phyloP scores from a whole-genome alignment of 2,888 invertebrate genomes.

The Stegana nigrithorax region DNA sequence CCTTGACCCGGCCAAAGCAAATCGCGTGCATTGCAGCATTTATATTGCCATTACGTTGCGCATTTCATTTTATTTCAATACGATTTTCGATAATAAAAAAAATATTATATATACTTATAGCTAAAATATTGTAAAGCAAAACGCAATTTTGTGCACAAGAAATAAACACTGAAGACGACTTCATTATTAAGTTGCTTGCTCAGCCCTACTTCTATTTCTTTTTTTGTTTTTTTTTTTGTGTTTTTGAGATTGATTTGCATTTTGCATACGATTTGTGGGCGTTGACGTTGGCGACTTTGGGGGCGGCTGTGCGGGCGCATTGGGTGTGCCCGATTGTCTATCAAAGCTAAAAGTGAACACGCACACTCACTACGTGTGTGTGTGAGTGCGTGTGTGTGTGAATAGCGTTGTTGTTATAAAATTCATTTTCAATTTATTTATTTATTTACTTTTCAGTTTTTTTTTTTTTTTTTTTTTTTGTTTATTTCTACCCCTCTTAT shows the following conservation, averaged over 20 bases:
- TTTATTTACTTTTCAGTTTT: too few relatives aligned
- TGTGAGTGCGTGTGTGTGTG: neutral
- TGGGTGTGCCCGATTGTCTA: neutral
- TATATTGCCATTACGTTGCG: slow-evolving; percentile 11
- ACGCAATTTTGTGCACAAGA: slow-evolving; percentile 53
- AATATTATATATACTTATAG: neutral
- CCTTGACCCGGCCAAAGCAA: too few relatives aligned
- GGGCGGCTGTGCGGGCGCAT: neutral
- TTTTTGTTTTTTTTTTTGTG: too few relatives aligned
- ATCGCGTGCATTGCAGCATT: slow-evolving; percentile 48
- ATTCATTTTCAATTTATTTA: slow-evolving; percentile 22
- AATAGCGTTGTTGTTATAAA: slow-evolving; percentile 4
- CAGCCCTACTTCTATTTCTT: too few relatives aligned
- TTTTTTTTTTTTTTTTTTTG: too few relatives aligned
- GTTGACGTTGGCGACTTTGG: neutral
- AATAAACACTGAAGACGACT: slow-evolving; percentile 3
- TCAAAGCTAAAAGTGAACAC: neutral
- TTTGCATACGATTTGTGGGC: slow-evolving; percentile 3
- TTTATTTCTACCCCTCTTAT: too few relatives aligned
- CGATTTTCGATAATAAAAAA: slow-evolving; percentile 51
- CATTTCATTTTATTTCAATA: slow-evolving; percentile 44
- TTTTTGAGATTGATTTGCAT: slow-evolving; percentile 25
- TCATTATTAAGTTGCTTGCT: slow-evolving; percentile 14
- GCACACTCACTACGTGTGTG: too few relatives aligned
- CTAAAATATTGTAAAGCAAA: slow-evolving; percentile 54